Conservation (phyloP, 2,888 invertebrate species). For the Nineta flava region DNA sequence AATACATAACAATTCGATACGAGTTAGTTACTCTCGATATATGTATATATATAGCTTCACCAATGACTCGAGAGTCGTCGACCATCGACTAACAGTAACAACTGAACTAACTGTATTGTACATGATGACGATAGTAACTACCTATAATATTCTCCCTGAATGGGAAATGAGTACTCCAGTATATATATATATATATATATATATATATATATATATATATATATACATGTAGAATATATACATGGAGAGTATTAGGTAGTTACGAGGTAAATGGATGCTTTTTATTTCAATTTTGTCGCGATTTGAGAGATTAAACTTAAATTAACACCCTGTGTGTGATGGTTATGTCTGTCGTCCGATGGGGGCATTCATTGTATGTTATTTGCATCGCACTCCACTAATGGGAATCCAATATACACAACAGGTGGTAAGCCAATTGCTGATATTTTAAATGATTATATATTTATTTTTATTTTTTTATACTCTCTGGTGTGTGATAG, state of each 20-base stretch:
- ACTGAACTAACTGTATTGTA: too few species aligned
- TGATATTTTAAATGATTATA: neutral
- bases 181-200: too few species aligned
- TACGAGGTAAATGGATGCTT: neutral
- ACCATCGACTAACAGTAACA: too few species aligned
- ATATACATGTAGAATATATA: too few species aligned
- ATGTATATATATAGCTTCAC: too few species aligned
- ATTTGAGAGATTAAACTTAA: conserved; percentile 8
- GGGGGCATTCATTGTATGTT: neutral
- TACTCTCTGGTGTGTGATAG: neutral
- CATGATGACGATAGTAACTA: too few species aligned
- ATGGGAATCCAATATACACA: neutral
- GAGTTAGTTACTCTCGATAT: too few species aligned
- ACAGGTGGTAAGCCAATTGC: conserved; percentile 1
- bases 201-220: too few species aligned
- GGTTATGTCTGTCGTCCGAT: neutral
- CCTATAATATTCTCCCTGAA: too few species aligned
- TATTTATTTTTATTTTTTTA: neutral
- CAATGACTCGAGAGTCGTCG: too few species aligned
- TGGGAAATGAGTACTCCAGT: too few species aligned
- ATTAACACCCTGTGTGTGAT: conserved; percentile 5
- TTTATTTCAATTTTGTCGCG: conserved; percentile 7
- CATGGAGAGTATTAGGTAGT: neutral
- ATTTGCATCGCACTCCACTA: neutral
- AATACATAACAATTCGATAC: too few species aligned